These are phyloP conservation scores for Chinchilla lanigera DNA, from an alignment of 2,113 vertebrate species.

Conservation along the genomic window DNA sequence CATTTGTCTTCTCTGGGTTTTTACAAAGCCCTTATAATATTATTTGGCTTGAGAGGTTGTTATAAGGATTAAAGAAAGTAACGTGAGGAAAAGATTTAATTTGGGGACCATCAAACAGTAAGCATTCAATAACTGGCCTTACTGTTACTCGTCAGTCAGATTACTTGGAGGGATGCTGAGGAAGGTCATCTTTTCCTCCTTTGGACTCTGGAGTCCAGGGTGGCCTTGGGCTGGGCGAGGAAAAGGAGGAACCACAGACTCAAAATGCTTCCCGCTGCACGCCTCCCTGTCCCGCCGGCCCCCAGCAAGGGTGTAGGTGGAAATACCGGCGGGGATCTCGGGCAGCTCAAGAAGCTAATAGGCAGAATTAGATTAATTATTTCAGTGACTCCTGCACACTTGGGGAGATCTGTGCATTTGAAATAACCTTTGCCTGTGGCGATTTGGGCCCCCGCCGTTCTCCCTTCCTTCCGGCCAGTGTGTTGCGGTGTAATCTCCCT, in stretches of 20 bases:
- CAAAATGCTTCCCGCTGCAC: not conserved
- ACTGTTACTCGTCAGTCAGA: not conserved
- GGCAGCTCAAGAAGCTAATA: not conserved
- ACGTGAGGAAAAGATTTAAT: not conserved
- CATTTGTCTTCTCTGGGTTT: not conserved
- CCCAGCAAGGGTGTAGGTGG: not conserved
- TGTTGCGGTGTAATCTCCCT: constrained; percentile 45
- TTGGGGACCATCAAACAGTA: not conserved
- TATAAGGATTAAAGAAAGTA: constrained; percentile 40
- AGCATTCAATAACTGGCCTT: not conserved
- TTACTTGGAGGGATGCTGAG: not conserved
- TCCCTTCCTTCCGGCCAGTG: not conserved
- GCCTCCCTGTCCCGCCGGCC: not conserved
- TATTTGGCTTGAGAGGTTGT: not conserved
- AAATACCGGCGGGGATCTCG: not conserved
- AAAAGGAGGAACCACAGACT: not conserved
- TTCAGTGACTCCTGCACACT: not conserved
- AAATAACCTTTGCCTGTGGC: constrained; percentile 62
- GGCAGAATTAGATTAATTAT: constrained; percentile 53
- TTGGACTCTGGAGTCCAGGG: not conserved
- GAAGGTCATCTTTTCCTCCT: not conserved
- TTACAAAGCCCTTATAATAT: not conserved
- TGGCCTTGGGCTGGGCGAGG: fast-evolving
- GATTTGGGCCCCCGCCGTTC: not conserved
- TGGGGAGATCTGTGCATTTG: constrained; percentile 16